These are phyloP conservation scores for Cryptus viduatorius DNA, from an alignment of 2,888 invertebrate species.

Conservation along the genomic window DNA sequence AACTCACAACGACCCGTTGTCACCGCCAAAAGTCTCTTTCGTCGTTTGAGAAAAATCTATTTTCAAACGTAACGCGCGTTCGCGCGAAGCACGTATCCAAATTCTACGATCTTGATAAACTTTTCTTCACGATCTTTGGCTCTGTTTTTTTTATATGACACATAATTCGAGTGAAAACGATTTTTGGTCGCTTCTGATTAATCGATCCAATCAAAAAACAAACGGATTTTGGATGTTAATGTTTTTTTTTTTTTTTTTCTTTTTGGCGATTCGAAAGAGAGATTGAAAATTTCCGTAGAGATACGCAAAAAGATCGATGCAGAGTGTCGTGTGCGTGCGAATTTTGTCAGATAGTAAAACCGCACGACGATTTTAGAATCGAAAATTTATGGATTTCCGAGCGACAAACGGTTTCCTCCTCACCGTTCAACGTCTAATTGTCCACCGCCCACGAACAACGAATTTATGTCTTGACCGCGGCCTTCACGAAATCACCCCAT, in stretches of 20 bases:
- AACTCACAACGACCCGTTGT: conserved; percentile 3
- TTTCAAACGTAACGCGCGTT: neutral
- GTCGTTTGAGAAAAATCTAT: conserved; percentile 20
- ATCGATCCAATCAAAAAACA: conserved; percentile 15
- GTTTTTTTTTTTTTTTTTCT: conserved; percentile 8
- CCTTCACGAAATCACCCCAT: conserved; percentile 68
- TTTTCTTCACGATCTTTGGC: neutral
- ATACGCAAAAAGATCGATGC: conserved; percentile 5
- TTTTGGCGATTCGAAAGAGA: neutral
- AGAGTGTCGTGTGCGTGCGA: conserved; percentile 54
- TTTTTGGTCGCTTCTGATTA: neutral
- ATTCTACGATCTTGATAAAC: neutral
- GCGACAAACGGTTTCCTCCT: conserved; percentile 68
- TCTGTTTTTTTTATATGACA: neutral
- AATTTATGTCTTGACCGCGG: conserved; percentile 74
- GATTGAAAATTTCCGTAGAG: neutral
- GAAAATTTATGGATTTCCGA: conserved; percentile 78
- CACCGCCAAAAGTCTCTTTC: neutral
- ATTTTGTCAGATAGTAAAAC: conserved; percentile 65
- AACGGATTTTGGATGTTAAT: conserved; percentile 1
- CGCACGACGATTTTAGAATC: conserved; percentile 77
- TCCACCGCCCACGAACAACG: conserved; percentile 73
- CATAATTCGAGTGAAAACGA: neutral
- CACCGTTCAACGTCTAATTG: conserved; percentile 74
- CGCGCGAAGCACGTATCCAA: neutral